Base-by-base conservation (phyloP, 2,113 vertebrate species). In the Atherinomorus stipes region DNA sequence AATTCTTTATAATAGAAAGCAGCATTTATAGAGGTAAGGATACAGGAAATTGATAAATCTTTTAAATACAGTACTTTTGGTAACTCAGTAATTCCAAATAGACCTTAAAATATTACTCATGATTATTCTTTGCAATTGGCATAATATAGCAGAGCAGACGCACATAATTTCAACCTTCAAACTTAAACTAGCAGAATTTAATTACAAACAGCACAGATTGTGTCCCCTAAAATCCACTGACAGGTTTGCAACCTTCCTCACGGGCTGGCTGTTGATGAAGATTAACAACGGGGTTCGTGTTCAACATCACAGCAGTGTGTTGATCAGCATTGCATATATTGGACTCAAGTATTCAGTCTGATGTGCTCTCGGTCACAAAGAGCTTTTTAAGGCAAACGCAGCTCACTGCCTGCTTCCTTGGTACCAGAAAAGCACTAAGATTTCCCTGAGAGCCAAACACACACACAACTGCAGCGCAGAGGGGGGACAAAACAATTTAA, bases 381-480 rank as follows among this genome's bases (percentile, higher is more conserved):
- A 78, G 53, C 56, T 50, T 38, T 80, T 19, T 70, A 86, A 82
- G 82, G 81, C 66, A 70, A 79, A 64, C 60, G 49, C n/a, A 50
- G 57, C 62, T 71, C 15, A 16, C 25, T 60, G 23, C 47, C 15
- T 58, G 3, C 34, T 19, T 52, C 52, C 42, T 18, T 2, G 3
- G 52, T 10, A 34, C 54, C 34, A 58, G 58, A 53, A 21, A n/a
- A 42, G 6, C 28, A 42, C 22, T 64, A 25, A 21, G 21, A 59
- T 68, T 78, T 88, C 77, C 85, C 89, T 88, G 85, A 90, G 89
- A 81, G 44, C 47, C 13, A 62, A 52, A 52, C 38, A 65, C 57
- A 34, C 58, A 61, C 62, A 22, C 37, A 16, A 12, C 28, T 1
- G 2, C 47, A 49, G 2, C 52, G 23, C 3, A 31, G 9, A 34